These are phyloP conservation scores for Cybosia mesomella DNA, from an alignment of 2,888 invertebrate genomes.

Conservation along the genomic window DNA sequence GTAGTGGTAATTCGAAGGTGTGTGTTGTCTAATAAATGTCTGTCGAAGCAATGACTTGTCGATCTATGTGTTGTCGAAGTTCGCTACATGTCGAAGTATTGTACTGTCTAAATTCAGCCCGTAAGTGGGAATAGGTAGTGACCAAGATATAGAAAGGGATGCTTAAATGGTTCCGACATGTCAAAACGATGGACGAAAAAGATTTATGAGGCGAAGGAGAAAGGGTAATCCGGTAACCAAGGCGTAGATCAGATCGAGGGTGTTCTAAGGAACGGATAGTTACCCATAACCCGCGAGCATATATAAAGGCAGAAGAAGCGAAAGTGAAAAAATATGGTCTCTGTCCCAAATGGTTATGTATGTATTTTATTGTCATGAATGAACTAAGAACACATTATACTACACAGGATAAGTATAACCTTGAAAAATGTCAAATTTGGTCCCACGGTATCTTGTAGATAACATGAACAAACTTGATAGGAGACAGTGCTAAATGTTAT, in stretches of 20 bases:
- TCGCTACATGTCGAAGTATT: no score
- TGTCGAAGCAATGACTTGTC: no score
- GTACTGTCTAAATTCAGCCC: no score
- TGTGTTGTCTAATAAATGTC: no score
- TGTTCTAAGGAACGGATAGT: neutral
- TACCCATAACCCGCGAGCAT: neutral
- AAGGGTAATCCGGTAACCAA: neutral
- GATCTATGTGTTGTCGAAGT: no score
- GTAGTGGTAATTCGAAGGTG: no score
- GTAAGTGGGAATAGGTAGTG: neutral
- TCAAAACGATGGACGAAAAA: neutral
- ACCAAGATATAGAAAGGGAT: neutral
- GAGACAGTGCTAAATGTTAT: constrained; percentile 12
- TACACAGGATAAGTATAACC: constrained; percentile 20
- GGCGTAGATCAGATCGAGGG: neutral
- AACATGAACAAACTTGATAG: constrained; percentile 38
- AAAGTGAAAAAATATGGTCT: neutral
- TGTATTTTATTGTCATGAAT: neutral
- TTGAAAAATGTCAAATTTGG: constrained; percentile 36
- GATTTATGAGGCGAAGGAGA: neutral
- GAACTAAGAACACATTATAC: neutral
- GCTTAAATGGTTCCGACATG: neutral
- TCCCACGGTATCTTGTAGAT: constrained; percentile 38
- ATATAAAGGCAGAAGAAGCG: neutral
- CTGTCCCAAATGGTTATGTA: neutral